Evolutionary conservation across 2,888 invertebrate genomes (phyloP), one percentile per base, ranked within the genome.

Genomic region (Bugula neritina): DNA sequence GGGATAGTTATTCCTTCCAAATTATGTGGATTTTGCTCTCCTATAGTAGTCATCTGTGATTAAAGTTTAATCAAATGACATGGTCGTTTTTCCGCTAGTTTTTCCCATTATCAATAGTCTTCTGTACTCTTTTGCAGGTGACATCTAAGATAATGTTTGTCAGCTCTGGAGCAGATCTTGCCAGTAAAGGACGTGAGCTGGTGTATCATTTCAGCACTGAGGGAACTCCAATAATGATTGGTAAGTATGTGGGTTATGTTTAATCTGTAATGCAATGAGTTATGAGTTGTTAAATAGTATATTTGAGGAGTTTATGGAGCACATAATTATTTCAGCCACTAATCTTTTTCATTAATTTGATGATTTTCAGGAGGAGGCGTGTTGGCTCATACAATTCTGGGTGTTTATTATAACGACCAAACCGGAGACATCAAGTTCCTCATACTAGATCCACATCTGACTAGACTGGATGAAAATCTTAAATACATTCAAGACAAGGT

Each of bases 141-240:
- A 78, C 90, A 70, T 87, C 85, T 71, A 91, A 91, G 83, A 92
- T 98, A 75, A 86, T 96, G 74, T 90, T 90, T 79, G 92, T 94
- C 0, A 90, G 90, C 77, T 90, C 90, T 27, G 98, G 98, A 10
- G 88, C 89, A 43, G 96, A 98, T 78, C 85, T 98, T 83, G 87
- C 88, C 3, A 87, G 87, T 35, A 89, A 92, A 80, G 92, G 90
- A 3, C 88, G 92, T 34, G 92, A 94, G 80, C 86, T 99, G 75
- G 87, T 91, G 1, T 88, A 90, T 81, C 99, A 99, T 87, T 99
- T 99, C 83, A 88, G 91, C 78, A 91, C 89, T 63, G 91, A 94
- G 79, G 98, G 98, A 71, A 92, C 94, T 35, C 99, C 99, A 29
- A 89, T 99, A 73, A 99, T 99, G 99, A 97, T 99, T 78, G 99